Evolutionary conservation across 2,888 invertebrate genomes (phyloP), one percentile per base, ranked within the genome.

Genomic region (Fissipunctia ypsillon): DNA sequence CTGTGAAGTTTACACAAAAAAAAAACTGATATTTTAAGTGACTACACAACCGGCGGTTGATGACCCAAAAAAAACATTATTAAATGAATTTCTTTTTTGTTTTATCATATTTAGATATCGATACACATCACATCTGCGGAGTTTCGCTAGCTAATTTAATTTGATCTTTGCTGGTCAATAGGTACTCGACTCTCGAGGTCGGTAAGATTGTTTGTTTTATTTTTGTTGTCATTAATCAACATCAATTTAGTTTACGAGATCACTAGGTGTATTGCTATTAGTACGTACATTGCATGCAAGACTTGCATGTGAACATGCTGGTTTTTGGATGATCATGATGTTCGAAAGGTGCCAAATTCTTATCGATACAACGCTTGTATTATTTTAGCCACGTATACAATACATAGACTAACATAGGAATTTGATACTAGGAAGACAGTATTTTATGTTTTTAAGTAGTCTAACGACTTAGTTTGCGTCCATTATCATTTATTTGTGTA

Each of bases 401-500:
- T 31, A 38, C 19, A 45, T 61, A n/a, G n/a, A 50, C n/a, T 50
- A 50, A 70, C 43, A 59, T 31, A 61, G 28, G 7, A 52, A 69
- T 52, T 25, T 38, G n/a, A 54, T 35, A 72, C 45, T 35, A 61
- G 19, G 60, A 71, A 66, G 16, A 77, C 41, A 57, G 43, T 61
- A 12, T 68, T 67, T 72, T 61, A 56, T 67, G 45, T 59, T 25
- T 52, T 38, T 25, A 70, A 63, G 52, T 61, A 59, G 61, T 64
- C 31, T 64, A 75, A 48, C 66, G 43, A 70, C 65, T 60, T 43
- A 31, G 57, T 72, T 65, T 80, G 28, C 38, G 57, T 78, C 28
- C 1, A 68, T 80, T 84, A 64, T 52, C 52, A 78, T 83, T 69
- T 68, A 63, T 77, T 65, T 70, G 65, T 84, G 64, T 43, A 83